phyloP scores from a whole-genome alignment of 1,140 invertebrate species.

The Coelopa frigida region DNA sequence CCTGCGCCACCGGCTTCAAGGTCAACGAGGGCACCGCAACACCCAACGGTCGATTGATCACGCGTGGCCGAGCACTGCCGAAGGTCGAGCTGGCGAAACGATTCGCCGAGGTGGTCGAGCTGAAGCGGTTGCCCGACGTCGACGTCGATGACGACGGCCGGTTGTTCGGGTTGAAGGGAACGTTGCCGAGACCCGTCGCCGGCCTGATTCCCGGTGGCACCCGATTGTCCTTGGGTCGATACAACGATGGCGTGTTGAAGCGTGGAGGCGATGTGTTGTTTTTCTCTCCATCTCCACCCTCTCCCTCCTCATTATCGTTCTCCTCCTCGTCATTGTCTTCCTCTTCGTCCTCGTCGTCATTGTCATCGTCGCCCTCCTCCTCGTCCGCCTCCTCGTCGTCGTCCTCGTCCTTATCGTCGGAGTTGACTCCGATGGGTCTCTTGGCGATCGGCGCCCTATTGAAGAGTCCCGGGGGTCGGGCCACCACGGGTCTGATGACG shows the following conservation, averaged over 20 bases:
- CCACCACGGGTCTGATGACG: constrained; percentile 5
- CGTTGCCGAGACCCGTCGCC: constrained; percentile 20
- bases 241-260: constrained; percentile 13
- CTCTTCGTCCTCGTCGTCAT: constrained; percentile 16
- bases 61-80: constrained; percentile 28
- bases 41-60: constrained; percentile 32
- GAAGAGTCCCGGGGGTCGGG: constrained; percentile 12
- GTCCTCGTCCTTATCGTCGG: constrained; percentile 13
- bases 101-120: background rate
- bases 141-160: constrained; percentile 13
- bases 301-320: background rate
- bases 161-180: constrained; percentile 23
- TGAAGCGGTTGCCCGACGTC: constrained; percentile 20
- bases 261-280: constrained; percentile 17
- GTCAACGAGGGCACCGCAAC: constrained; percentile 29
- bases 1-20: constrained; percentile 27
- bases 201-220: constrained; percentile 27
- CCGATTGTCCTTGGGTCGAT: constrained; percentile 32
- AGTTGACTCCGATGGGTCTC: background rate
- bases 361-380: constrained; percentile 9
- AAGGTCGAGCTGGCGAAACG: constrained; percentile 1
- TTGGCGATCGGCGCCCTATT: constrained; percentile 11
- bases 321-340: constrained; percentile 19
- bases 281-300: constrained; percentile 2
- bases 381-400: constrained; percentile 8